Evolutionary conservation across 2,113 vertebrate species (phyloP).

Genomic region (Osmerus eperlanus): DNA sequence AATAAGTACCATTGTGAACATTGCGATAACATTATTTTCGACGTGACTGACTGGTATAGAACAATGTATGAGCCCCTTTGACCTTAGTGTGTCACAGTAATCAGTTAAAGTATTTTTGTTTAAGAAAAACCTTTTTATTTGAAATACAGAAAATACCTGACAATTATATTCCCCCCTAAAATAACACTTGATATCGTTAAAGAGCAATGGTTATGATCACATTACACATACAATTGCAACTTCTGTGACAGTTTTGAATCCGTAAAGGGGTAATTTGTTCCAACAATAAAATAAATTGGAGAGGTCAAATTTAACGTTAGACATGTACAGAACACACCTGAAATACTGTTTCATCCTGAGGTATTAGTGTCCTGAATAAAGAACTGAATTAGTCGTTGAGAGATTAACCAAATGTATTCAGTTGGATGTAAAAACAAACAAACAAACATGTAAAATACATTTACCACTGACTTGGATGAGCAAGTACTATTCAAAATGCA

Average conservation of each 20-base stretch:
- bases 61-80: too few relatives aligned
- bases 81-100: too few relatives aligned
- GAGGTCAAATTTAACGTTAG: neutral
- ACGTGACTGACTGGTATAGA: too few relatives aligned
- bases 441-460: too few relatives aligned
- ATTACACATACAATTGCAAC: neutral
- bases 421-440: neutral
- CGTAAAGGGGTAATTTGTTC: neutral
- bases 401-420: neutral
- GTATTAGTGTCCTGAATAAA: neutral
- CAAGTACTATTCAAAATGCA: neutral
- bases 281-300: neutral
- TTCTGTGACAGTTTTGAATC: neutral
- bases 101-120: neutral
- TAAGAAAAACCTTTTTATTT: constrained; percentile 12
- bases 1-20: too few relatives aligned
- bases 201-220: neutral
- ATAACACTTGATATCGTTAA: constrained; percentile 1
- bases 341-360: neutral
- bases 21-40: too few relatives aligned
- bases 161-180: neutral
- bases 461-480: neutral
- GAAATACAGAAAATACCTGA: constrained; percentile 10
- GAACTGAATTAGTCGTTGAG: neutral
- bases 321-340: neutral